Evolutionary conservation across 2,888 invertebrate genomes (phyloP), one percentile per base, ranked within the genome.

Genomic region (Urechis unicinctus): DNA sequence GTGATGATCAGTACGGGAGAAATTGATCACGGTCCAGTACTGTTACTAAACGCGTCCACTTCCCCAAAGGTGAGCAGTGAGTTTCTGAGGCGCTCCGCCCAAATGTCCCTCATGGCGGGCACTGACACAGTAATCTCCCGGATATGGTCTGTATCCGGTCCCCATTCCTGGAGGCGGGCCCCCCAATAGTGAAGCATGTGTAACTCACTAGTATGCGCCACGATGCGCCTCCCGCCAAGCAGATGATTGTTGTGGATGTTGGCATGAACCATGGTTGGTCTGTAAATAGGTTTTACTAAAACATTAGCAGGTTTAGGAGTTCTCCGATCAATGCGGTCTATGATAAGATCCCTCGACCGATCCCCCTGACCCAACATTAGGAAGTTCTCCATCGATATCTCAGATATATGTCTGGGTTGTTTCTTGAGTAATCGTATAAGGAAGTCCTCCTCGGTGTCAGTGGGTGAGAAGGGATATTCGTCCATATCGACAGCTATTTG

Each of bases 161-260:
- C 66, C 64, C 65, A 66, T 43, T 63, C 48, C 50, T 64, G 65
- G 17, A 53, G 41, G n/a, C 66, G 24, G 5, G 57, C 56, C 25
- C 66, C 66, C 66, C 66, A 66, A 53, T 66, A 66, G 50, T 66
- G 66, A 25, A 66, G 31, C 62, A 66, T 60, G 28, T 50, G 50
- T 29, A 65, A 28, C 26, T 58, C 56, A 1, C 44, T 26, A 5
- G 26, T 44, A 17, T 50, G 31, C 1, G 58, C 61, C 2, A 53
- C 52, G 17, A 53, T 43, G 2, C 44, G 52, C 2, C 24, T 25
- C 50, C 59, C 61, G 30, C 50, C 25, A 13, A 48, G 31, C 4
- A 61, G 42, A 50, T 53, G 56, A 53, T 58, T 58, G 53, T 52
- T 58, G 41, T 54, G 55, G 5, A 58, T 45, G 48, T 49, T 50